These are phyloP conservation scores for Argyresthia albistria DNA, from an alignment of 2,888 invertebrate species.

Conservation along the genomic window DNA sequence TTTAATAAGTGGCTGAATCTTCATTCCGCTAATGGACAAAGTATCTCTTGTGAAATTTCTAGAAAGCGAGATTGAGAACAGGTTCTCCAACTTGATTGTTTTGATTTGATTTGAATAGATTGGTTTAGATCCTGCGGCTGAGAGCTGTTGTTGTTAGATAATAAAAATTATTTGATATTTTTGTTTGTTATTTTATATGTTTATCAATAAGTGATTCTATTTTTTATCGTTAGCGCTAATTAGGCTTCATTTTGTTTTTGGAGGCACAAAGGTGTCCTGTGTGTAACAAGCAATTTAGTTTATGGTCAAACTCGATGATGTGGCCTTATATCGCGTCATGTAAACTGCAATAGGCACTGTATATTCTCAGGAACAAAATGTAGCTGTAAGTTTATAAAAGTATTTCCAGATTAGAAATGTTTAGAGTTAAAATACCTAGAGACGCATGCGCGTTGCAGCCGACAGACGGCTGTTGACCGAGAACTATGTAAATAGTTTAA, in stretches of 20 bases:
- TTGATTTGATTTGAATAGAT: neutral
- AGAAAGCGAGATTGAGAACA: no score
- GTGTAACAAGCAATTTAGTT: neutral
- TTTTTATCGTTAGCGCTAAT: neutral
- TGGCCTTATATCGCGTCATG: slow-evolving; percentile 39
- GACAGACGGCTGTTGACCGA: slow-evolving; percentile 17
- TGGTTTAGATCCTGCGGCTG: slow-evolving; percentile 4
- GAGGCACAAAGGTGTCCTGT: neutral
- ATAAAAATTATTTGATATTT: slow-evolving; percentile 5
- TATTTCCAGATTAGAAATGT: neutral
- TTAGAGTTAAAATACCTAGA: neutral
- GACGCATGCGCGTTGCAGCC: slow-evolving; percentile 12
- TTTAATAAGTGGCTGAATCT: no score
- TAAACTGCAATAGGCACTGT: slow-evolving; percentile 2
- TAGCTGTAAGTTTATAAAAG: slow-evolving; percentile 1
- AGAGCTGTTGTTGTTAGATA: slow-evolving; percentile 12
- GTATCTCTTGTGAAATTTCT: no score
- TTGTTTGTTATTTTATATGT: slow-evolving; percentile 2
- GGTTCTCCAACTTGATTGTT: no score
- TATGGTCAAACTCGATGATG: slow-evolving; percentile 33
- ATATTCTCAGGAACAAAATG: slow-evolving; percentile 7
- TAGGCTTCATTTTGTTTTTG: slow-evolving; percentile 1
- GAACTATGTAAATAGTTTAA: slow-evolving; percentile 20
- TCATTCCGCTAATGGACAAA: no score
- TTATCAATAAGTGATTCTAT: neutral